Conservation (phyloP, 2,113 vertebrate genomes). For the Garra rufa region DNA sequence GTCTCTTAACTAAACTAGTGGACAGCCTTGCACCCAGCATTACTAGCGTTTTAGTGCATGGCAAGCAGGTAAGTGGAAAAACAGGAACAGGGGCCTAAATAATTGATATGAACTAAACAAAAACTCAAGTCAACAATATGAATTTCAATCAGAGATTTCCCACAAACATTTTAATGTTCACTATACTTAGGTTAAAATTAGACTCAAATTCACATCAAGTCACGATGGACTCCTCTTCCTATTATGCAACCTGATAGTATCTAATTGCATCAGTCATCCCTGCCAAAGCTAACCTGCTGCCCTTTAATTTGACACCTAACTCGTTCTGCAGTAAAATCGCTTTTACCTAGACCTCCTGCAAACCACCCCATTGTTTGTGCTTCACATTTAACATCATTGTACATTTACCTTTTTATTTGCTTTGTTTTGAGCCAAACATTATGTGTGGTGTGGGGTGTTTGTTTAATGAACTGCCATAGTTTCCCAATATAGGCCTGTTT, state of each 20-base stretch:
- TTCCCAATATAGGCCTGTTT: conserved; percentile 12
- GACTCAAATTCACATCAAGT: neutral
- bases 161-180: conserved; percentile 75
- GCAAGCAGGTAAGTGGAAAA: conserved; percentile 95
- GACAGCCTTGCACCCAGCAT: conserved; percentile 99
- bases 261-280: conserved; percentile 53
- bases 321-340: neutral
- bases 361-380: neutral
- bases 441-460: conserved; percentile 40
- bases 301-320: neutral
- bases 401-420: conserved; percentile 25
- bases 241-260: conserved; percentile 55
- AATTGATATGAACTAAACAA: conserved; percentile 61
- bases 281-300: conserved; percentile 28
- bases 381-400: neutral
- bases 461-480: conserved; percentile 37
- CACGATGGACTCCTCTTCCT: conserved; percentile 60
- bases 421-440: conserved; percentile 16
- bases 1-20: conserved; percentile 99
- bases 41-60: conserved; percentile 99
- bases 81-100: conserved; percentile 40
- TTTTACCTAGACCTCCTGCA: conserved; percentile 12
- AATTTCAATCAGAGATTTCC: neutral
- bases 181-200: conserved; percentile 33
- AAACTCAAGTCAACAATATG: conserved; percentile 16